These are phyloP conservation scores for Peromyscus eremicus DNA, from an alignment of 2,797 vertebrate species.

Conservation along the genomic window DNA sequence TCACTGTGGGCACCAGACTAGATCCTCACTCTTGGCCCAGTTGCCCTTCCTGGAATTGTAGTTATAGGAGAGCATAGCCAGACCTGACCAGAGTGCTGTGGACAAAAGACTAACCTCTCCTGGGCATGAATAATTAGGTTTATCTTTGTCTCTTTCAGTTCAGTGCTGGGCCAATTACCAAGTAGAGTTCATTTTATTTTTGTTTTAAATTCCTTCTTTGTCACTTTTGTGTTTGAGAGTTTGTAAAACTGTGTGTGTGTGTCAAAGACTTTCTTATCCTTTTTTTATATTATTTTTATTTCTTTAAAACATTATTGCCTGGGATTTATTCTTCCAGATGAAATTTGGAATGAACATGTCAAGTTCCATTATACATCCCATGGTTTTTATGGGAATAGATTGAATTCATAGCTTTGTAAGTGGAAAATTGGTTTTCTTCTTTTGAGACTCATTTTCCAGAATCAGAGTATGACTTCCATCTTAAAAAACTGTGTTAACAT, in stretches of 20 bases:
- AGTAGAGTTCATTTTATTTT: background rate
- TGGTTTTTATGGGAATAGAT: slow-evolving; percentile 50
- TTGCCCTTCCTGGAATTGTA: background rate
- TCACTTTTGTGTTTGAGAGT: background rate
- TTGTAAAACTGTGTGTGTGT: background rate
- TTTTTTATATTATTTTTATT: background rate
- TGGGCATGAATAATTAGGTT: background rate
- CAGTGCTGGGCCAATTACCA: background rate
- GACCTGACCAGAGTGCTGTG: fast-evolving
- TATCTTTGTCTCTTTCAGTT: background rate
- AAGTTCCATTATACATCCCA: slow-evolving; percentile 47
- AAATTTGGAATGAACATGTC: slow-evolving; percentile 65
- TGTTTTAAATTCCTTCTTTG: background rate
- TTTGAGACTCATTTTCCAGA: slow-evolving; percentile 44
- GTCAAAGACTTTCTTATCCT: background rate
- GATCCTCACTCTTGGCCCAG: background rate
- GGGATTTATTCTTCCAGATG: slow-evolving; percentile 42
- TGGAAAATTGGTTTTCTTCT: slow-evolving; percentile 48
- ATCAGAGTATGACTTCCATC: background rate
- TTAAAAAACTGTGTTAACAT: background rate
- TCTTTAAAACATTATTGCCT: background rate
- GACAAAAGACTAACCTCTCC: background rate
- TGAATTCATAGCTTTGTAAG: slow-evolving; percentile 53
- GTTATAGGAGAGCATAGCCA: background rate
- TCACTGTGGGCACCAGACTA: background rate